Conservation (phyloP, 2,888 invertebrate species). For the Plagodis dolabraria region DNA sequence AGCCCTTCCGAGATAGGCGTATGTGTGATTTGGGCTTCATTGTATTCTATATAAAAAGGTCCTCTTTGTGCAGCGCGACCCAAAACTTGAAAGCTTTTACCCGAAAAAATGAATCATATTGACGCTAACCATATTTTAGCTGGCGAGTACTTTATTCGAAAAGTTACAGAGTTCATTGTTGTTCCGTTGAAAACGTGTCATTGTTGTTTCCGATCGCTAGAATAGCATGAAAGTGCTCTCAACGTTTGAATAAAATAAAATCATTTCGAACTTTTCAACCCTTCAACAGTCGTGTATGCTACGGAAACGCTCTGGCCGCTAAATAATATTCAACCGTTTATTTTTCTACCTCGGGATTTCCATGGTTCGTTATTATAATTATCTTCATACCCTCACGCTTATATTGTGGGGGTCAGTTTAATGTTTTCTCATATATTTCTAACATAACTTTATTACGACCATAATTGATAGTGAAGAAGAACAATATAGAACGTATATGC, state of each 20-base stretch:
- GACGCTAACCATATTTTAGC: constrained; percentile 20
- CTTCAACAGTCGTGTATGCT: constrained; percentile 21
- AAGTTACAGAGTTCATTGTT: constrained; percentile 9
- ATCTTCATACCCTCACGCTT: no score
- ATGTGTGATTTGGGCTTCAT: constrained; percentile 57
- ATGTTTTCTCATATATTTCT: no score
- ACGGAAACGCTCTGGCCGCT: constrained; percentile 39
- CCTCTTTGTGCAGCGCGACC: constrained; percentile 46
- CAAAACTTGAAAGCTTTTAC: constrained; percentile 49
- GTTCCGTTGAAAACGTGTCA: constrained; percentile 10
- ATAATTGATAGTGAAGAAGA: no score
- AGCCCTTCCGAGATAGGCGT: constrained; percentile 51
- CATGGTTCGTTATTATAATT: no score
- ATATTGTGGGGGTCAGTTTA: no score
- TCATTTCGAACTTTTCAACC: constrained; percentile 42
- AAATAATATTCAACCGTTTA: neutral
- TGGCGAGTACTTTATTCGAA: constrained; percentile 17
- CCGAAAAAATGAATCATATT: constrained; percentile 26
- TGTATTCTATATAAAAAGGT: constrained; percentile 51
- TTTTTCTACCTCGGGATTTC: no score
- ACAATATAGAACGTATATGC: no score
- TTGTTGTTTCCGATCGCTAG: constrained; percentile 25
- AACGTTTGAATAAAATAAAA: constrained; percentile 49
- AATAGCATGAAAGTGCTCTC: constrained; percentile 39
- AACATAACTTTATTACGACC: no score